These are phyloP conservation scores for Lateolabrax maculatus DNA, from an alignment of 2,797 vertebrate species.

Conservation along the genomic window DNA sequence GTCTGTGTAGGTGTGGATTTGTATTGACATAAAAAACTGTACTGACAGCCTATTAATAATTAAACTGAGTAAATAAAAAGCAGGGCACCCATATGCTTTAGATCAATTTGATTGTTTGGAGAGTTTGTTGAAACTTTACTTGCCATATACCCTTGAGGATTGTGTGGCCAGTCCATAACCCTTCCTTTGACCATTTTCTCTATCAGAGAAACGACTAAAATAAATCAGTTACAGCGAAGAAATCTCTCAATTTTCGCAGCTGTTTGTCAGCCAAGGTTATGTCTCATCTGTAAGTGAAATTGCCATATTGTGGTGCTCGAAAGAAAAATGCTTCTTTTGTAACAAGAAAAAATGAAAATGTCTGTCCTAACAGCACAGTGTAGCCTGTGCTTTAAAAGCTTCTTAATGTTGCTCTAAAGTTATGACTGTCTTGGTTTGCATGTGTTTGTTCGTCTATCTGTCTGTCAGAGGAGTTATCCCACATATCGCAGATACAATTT, in stretches of 20 bases:
- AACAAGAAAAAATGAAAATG: background rate
- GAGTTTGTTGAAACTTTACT: constrained; percentile 8
- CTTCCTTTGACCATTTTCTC: background rate
- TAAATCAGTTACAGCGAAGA: background rate
- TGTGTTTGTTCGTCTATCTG: constrained; percentile 8
- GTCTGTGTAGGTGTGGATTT: background rate
- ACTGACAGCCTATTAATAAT: constrained; percentile 28
- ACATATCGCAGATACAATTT: constrained; percentile 34
- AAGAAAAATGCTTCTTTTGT: background rate
- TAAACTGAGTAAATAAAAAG: constrained; percentile 23
- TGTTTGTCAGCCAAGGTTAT: constrained; percentile 3
- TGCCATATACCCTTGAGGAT: background rate
- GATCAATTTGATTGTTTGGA: constrained; percentile 15
- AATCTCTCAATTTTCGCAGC: background rate
- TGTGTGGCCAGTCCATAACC: background rate
- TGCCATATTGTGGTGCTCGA: background rate
- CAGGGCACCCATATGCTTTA: constrained; percentile 1
- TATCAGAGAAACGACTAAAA: background rate
- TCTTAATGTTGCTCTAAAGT: constrained; percentile 14
- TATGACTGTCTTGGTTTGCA: constrained; percentile 9
- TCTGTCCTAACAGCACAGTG: background rate
- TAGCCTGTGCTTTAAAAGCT: background rate
- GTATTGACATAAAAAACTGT: background rate
- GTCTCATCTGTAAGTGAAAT: background rate
- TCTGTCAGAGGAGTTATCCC: background rate